Evolutionary conservation across 2,888 invertebrate species (phyloP).

Genomic region (Noctua janthina): DNA sequence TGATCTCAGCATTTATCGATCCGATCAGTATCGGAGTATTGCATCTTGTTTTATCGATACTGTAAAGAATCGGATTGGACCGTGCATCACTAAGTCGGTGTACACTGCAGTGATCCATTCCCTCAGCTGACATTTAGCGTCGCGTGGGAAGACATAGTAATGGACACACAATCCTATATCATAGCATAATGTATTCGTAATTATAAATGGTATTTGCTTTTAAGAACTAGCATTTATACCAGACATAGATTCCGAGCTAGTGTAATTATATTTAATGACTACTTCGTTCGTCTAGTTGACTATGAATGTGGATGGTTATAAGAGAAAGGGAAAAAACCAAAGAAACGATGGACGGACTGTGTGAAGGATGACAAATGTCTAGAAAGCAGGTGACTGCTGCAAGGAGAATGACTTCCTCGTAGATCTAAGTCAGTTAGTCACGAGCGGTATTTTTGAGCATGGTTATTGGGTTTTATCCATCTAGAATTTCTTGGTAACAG

Average conservation of each 20-base stretch:
- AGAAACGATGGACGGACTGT: background rate
- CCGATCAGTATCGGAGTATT: background rate
- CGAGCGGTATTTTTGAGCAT: too few species aligned
- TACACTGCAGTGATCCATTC: conserved; percentile 36
- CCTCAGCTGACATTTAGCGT: conserved; percentile 37
- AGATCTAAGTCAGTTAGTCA: too few species aligned
- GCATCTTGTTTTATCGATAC: background rate
- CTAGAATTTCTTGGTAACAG: too few species aligned
- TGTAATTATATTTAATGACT: background rate
- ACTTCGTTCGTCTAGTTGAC: background rate
- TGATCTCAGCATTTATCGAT: background rate
- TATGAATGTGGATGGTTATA: background rate
- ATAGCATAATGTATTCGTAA: conserved; percentile 27
- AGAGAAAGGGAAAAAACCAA: background rate
- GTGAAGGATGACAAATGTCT: background rate
- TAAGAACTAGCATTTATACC: background rate
- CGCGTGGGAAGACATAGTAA: conserved; percentile 52
- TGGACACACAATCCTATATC: conserved; percentile 38
- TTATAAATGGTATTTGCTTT: conserved; percentile 37
- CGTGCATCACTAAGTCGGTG: background rate
- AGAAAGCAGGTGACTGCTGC: background rate
- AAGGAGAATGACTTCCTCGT: background rate
- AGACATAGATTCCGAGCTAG: background rate
- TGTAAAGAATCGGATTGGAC: too few species aligned
- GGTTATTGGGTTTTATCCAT: too few species aligned